Evolutionary conservation across 2,797 vertebrate genomes (phyloP).

Genomic region (Pseudochromis fuscus): DNA sequence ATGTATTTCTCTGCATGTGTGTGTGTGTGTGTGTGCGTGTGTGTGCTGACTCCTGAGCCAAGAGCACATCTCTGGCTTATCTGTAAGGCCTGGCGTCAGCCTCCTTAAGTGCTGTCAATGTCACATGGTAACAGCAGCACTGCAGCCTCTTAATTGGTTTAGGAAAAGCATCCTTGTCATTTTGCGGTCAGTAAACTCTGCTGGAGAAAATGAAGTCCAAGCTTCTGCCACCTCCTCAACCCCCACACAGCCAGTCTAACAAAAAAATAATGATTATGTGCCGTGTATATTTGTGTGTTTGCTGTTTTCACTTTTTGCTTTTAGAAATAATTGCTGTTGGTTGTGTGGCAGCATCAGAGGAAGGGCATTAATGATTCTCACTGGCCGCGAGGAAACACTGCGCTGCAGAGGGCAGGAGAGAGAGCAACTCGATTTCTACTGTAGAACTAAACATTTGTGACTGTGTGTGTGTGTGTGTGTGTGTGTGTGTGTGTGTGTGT

Average conservation of each 20-base stretch:
- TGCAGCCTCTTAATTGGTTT: conserved; percentile 82
- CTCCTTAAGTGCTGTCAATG: conserved; percentile 82
- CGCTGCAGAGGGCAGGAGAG: conserved; percentile 57
- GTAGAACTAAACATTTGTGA: conserved; percentile 47
- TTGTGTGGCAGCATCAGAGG: conserved; percentile 80
- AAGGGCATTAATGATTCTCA: conserved; percentile 83
- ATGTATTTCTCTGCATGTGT: conserved; percentile 1
- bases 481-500: conserved; percentile 50
- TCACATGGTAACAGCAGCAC: conserved; percentile 74
- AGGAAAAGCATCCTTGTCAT: conserved; percentile 82
- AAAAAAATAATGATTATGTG: conserved; percentile 81
- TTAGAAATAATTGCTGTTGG: conserved; percentile 88
- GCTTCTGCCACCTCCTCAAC: conserved; percentile 66
- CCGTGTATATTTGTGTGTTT: conserved; percentile 76
- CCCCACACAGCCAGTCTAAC: conserved; percentile 65
- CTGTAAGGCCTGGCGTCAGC: conserved; percentile 62
- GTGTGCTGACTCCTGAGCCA: conserved; percentile 40
- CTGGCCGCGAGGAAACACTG: conserved; percentile 73
- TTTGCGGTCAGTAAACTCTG: conserved; percentile 83
- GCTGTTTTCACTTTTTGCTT: conserved; percentile 82
- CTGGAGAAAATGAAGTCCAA: conserved; percentile 77
- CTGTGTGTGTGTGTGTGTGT: conserved; percentile 19
- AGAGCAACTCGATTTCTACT: conserved; percentile 69
- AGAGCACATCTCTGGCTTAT: conserved; percentile 68
- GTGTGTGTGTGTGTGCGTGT: neutral